Conservation (phyloP, 1,140 invertebrate genomes). For the Ceratitis capitata region DNA sequence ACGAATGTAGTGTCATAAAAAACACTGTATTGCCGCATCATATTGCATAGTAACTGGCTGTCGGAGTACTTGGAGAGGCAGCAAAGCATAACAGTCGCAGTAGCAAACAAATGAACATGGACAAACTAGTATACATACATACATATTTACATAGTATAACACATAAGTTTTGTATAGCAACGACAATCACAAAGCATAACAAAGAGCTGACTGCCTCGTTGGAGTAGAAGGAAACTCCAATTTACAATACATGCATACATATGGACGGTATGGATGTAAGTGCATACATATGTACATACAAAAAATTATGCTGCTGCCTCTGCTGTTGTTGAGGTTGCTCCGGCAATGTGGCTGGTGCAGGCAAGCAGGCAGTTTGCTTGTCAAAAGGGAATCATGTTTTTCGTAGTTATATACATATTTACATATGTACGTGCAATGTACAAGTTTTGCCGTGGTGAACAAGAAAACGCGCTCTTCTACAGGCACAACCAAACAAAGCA, state of each 20-base stretch:
- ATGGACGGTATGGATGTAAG: background rate
- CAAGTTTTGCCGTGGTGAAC: conserved; percentile 10
- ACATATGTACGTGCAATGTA: background rate
- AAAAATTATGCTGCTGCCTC: background rate
- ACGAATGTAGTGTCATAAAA: background rate
- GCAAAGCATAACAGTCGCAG: conserved; percentile 18
- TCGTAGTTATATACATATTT: too few species aligned
- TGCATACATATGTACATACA: background rate
- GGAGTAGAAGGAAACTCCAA: background rate
- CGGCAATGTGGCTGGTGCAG: background rate
- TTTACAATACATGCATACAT: background rate
- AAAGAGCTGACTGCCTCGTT: background rate
- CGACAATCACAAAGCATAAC: conserved; percentile 12
- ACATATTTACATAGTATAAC: background rate
- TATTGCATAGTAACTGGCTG: background rate
- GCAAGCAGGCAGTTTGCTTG: background rate
- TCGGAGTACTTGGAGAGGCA: conserved; percentile 10
- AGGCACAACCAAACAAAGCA: background rate
- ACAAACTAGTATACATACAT: conserved; percentile 2
- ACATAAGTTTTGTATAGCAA: background rate
- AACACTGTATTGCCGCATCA: conserved; percentile 18
- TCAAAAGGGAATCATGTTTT: conserved; percentile 20
- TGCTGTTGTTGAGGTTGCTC: background rate
- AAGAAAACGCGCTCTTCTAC: background rate
- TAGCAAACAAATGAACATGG: conserved; percentile 24